Conservation (phyloP, 1,140 invertebrate species). For the Nephotettix cincticeps region DNA sequence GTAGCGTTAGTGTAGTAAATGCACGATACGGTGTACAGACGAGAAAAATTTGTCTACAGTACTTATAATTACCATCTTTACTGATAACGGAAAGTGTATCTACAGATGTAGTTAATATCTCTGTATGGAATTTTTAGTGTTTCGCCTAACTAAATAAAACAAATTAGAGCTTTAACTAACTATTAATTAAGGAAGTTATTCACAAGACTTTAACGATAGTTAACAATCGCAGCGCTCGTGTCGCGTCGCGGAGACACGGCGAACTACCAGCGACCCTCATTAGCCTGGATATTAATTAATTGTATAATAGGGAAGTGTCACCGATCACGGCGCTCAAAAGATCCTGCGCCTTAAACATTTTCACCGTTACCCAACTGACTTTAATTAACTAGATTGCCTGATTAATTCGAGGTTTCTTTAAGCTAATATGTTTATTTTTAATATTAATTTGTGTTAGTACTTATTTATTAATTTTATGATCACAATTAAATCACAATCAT, state of each 20-base stretch:
- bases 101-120: not conserved
- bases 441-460: no score
- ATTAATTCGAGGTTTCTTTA: no score
- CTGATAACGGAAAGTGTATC: no score
- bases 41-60: no score
- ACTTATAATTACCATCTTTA: no score
- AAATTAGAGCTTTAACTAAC: conserved; percentile 25
- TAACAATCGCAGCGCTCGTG: not conserved
- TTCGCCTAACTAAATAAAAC: conserved; percentile 7
- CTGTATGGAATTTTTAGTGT: conserved; percentile 9
- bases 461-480: no score
- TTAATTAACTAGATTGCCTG: no score
- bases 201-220: not conserved
- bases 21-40: no score
- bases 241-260: not conserved
- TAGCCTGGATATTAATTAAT: conserved; percentile 9
- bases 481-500: no score
- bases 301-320: not conserved
- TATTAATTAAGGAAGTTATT: conserved; percentile 12
- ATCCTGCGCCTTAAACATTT: not conserved
- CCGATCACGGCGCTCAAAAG: not conserved
- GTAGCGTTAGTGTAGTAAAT: no score
- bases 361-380: not conserved
- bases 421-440: no score
- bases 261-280: not conserved